Base-by-base conservation (phyloP, 2,888 invertebrate genomes). In the Sinhomidia bicolor region DNA sequence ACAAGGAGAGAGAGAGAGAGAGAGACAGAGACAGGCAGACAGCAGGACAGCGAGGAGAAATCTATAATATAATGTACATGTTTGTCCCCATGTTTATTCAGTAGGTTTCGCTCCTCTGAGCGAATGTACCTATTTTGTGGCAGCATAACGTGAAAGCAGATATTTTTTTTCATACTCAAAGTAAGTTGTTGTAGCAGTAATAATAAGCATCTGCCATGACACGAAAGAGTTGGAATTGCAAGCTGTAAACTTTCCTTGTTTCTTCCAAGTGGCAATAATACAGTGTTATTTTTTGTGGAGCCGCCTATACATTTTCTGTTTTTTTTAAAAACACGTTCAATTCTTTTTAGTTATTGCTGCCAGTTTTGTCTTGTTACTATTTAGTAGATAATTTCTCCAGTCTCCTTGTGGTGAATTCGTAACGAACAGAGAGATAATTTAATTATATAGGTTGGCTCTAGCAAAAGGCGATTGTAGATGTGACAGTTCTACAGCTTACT, bases 181-280 rank as follows among this genome's bases (percentile, higher is more conserved):
- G 9, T 6, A 6, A 36, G 51, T 5, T 26, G 60, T 9, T 26
- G 60, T 26, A 60, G 32, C 17, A 65, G 10, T 23, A 60, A 10
- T 23, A 60, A 12, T 17, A 9, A 65, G 65, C 78, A 60, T 79
- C 60, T 79, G 57, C 79, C 79, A 57, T 57, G 79, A 79, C 79
- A 79, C 79, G 57, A 79, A 79, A 74, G 32, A 36, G 14, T 47
- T 47, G 47, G 47, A 47, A 47, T n/a, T n/a, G 47, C 2, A 65
- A 60, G 29, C 10, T 14, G 29, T 60, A 32, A 36, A 9, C 17
- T 65, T 65, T 65, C 65, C 32, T 9, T n/a, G 0, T n/a, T 14
- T 29, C 29, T 17, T 36, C 23, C 65, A 65, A n/a, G 29, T 26
- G 60, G 29, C 23, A 60, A 29, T 29, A n/a, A 4, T 4, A 62